Conservation (phyloP, 2,888 invertebrate species). For the Meliscaeva auricollis region DNA sequence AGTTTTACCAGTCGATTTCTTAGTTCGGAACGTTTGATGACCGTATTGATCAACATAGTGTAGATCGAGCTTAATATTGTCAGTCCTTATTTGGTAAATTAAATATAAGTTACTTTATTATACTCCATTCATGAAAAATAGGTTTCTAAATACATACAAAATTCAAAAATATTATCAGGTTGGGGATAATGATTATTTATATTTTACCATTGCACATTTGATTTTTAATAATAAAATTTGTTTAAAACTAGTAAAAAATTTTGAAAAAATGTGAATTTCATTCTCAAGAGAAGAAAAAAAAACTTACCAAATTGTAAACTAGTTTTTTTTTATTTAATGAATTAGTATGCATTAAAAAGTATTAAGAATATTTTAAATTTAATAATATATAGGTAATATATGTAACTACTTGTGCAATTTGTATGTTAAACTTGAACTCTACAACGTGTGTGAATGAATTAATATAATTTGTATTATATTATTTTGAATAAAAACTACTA, state of each 20-base stretch:
- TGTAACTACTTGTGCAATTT: slow-evolving; percentile 69
- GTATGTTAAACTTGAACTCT: slow-evolving; percentile 51
- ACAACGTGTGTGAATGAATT: slow-evolving; percentile 56
- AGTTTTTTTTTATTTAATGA: not conserved
- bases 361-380: not conserved
- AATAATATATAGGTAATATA: not conserved
- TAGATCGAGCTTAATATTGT: too few relatives aligned
- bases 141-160: too few relatives aligned
- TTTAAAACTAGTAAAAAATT: slow-evolving; percentile 34
- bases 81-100: too few relatives aligned
- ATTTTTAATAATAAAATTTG: not conserved
- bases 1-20: too few relatives aligned
- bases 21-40: too few relatives aligned
- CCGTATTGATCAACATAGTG: too few relatives aligned
- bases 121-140: too few relatives aligned
- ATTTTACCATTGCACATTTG: slow-evolving; percentile 35
- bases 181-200: not conserved
- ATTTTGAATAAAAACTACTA: not conserved
- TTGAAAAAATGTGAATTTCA: slow-evolving; percentile 41
- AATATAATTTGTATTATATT: slow-evolving; percentile 1
- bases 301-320: slow-evolving; percentile 57
- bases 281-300: slow-evolving; percentile 36
- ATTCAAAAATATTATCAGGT: too few relatives aligned
- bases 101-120: too few relatives aligned
- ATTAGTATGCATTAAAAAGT: not conserved